phyloP scores from a whole-genome alignment of 37 sponge, comb jelly and placozoan species.

The Mnemiopsis leidyi region DNA sequence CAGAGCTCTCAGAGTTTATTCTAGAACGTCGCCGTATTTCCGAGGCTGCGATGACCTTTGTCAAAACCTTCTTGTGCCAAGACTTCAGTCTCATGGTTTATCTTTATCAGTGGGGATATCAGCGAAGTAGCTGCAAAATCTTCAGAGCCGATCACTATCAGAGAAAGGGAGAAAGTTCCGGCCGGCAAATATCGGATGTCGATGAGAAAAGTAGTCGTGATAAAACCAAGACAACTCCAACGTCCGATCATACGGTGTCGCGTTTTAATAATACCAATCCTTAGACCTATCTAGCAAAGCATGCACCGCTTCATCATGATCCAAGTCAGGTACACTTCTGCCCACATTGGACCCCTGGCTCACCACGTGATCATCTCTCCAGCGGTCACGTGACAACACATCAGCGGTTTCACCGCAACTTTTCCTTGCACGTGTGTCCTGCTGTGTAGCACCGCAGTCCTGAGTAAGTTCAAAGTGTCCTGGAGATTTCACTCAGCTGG shows the following conservation, averaged over 20 bases:
- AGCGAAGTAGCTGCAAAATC: not conserved
- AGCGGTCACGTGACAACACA: too few species aligned
- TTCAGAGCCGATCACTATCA: not conserved
- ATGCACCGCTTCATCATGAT: not conserved
- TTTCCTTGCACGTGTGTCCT: too few species aligned
- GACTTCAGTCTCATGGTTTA: not conserved
- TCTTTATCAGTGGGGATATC: too few species aligned
- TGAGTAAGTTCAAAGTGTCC: too few species aligned
- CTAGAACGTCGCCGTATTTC: not conserved
- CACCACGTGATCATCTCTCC: too few species aligned
- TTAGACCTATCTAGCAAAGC: not conserved
- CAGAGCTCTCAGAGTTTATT: not conserved
- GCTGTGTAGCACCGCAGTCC: too few species aligned
- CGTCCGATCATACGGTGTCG: not conserved
- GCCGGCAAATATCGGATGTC: not conserved
- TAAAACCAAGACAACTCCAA: not conserved
- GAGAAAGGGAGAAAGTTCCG: not conserved
- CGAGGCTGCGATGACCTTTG: constrained; percentile 26
- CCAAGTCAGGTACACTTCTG: too few species aligned
- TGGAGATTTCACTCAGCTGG: too few species aligned
- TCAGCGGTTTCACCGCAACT: not conserved
- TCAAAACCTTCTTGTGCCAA: constrained; percentile 55
- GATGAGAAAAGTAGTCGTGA: not conserved
- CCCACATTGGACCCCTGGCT: too few species aligned
- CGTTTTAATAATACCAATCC: not conserved